Evolutionary conservation across 2,797 vertebrate species (phyloP).

Genomic region (Hydrolagus colliei): DNA sequence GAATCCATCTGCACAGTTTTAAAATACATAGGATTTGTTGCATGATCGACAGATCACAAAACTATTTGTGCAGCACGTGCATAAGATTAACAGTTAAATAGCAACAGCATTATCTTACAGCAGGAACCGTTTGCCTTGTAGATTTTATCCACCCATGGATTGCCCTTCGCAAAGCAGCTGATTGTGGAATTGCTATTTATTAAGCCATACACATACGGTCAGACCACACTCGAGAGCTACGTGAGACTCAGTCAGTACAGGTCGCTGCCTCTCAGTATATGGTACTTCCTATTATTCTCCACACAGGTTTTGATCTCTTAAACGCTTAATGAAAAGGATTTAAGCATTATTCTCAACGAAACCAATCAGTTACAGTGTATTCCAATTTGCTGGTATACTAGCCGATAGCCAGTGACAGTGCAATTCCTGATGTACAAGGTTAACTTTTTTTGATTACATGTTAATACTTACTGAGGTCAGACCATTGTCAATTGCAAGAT

Average conservation of each 20-base stretch:
- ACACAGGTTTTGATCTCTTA: neutral
- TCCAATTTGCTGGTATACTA: neutral
- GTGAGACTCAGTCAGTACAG: neutral
- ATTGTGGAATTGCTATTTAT: neutral
- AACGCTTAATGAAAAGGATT: neutral
- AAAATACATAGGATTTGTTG: neutral
- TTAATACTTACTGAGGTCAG: neutral
- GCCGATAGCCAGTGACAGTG: neutral
- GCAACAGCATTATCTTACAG: neutral
- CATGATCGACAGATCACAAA: neutral
- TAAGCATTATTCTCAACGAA: neutral
- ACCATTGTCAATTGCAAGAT: neutral
- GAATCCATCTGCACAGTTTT: neutral
- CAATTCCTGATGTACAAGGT: neutral
- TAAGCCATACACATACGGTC: neutral
- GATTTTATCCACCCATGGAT: neutral
- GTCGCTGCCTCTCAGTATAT: neutral
- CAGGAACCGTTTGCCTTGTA: neutral
- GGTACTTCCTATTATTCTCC: neutral
- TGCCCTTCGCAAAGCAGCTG: neutral
- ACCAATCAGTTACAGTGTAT: neutral
- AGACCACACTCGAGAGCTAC: neutral
- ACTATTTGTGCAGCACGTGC: neutral
- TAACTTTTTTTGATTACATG: neutral
- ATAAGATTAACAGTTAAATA: neutral